Percentiles rank a stretch among this genome's conserved stretches.
Conservation (phyloP, 2,888 invertebrate genomes). For the Caenorhabditis wallacei region DNA sequence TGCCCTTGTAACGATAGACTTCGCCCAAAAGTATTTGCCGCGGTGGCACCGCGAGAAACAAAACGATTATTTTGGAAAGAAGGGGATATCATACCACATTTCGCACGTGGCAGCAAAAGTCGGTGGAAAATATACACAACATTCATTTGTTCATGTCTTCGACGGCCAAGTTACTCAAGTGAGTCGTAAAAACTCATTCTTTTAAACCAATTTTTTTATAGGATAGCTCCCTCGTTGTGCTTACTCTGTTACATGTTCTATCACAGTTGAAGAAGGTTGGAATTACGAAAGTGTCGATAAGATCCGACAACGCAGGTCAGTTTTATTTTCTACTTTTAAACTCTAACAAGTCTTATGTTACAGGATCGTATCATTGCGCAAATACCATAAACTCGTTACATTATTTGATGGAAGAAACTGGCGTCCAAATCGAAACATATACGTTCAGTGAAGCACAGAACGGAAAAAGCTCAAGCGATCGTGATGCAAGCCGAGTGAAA, state of each 20-base stretch:
- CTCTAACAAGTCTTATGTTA: background rate
- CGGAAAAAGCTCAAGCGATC: slow-evolving; percentile 15
- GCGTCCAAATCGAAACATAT: no score
- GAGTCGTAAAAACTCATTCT: background rate
- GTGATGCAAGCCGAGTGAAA: slow-evolving; percentile 26
- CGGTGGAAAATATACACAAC: no score
- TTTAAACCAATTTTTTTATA: background rate
- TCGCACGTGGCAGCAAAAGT: background rate
- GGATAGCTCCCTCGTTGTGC: background rate
- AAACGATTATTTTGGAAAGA: slow-evolving; percentile 8
- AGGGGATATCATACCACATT: slow-evolving; percentile 1
- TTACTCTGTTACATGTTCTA: background rate
- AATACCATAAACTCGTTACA: slow-evolving; percentile 7
- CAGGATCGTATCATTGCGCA: slow-evolving; percentile 28
- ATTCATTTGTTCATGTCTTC: slow-evolving; percentile 1
- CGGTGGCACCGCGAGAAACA: slow-evolving; percentile 3
- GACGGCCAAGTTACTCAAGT: background rate
- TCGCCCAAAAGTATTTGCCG: slow-evolving; percentile 7
- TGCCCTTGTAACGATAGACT: slow-evolving; percentile 35
- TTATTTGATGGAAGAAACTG: no score
- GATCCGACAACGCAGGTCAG: slow-evolving; percentile 18
- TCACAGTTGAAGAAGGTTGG: background rate
- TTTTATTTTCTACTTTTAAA: background rate
- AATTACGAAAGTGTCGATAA: no score
- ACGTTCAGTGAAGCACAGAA: no score